phyloP scores from a whole-genome alignment of 2,113 vertebrate genomes.

The Labeo rohita region DNA sequence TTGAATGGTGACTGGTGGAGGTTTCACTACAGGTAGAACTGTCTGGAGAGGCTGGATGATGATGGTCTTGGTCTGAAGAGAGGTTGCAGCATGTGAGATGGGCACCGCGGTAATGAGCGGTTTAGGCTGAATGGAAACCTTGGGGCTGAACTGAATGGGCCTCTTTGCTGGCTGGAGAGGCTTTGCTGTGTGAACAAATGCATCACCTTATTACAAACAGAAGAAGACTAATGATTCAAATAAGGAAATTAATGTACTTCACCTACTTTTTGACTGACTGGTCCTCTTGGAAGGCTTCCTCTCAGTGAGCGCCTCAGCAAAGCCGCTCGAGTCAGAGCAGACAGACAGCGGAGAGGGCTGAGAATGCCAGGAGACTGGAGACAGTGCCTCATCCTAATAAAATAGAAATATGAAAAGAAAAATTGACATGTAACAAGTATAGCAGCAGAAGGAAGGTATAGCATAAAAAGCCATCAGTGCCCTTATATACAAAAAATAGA shows the following conservation, averaged over 20 bases:
- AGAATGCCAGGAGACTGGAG: conserved; percentile 77
- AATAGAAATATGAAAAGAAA: background rate
- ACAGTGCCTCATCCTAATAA: conserved; percentile 86
- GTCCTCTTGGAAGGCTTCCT: conserved; percentile 67
- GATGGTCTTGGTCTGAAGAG: conserved; percentile 86
- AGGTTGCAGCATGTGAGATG: conserved; percentile 74
- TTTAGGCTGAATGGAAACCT: conserved; percentile 88
- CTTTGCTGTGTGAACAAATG: conserved; percentile 74
- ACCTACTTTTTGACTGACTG: conserved; percentile 68
- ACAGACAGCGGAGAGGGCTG: conserved; percentile 85
- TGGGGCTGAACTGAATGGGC: conserved; percentile 77
- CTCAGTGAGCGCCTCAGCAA: conserved; percentile 68
- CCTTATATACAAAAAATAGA: background rate
- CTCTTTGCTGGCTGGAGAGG: conserved; percentile 73
- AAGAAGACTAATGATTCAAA: background rate
- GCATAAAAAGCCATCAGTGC: background rate
- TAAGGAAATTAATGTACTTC: background rate
- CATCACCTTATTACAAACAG: background rate
- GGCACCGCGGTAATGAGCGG: conserved; percentile 84
- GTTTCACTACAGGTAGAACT: conserved; percentile 82
- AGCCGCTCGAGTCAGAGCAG: conserved; percentile 80
- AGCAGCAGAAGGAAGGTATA: background rate
- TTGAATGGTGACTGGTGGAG: conserved; percentile 82
- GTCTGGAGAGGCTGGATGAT: conserved; percentile 90
- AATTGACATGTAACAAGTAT: too few relatives aligned